Base-by-base conservation (phyloP, 2,888 invertebrate species). In the Lycaena phlaeas region DNA sequence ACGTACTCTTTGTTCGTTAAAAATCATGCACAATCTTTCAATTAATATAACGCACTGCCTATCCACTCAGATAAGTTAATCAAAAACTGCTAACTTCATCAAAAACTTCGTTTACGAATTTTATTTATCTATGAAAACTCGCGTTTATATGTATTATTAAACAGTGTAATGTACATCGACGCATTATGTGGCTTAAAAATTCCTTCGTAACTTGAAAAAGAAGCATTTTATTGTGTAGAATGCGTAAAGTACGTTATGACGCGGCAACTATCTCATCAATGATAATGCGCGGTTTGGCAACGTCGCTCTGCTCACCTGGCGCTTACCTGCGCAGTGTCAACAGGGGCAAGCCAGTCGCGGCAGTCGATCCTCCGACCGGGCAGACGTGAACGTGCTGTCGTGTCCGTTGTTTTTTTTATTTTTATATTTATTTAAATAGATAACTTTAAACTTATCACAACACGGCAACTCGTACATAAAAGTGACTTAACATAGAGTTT, bases 281-380 rank as follows among this genome's bases (percentile, higher is more conserved):
- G 81, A 79, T 84, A 81, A 71, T 77, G 70, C 61, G 59, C 76
- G 78, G 78, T 78, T 68, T 78, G 84, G 82, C 82, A 84, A 84
- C 82, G 78, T 70, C 79, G 82, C 82, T 47, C 67, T 66, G 67
- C 75, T 76, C 76, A 78, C 79, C 79, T 81, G 79, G 79, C 77
- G 69, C 68, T 57, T 79, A 78, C 81, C 79, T 81, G 81, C 78
- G 79, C 79, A 78, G 61, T 78, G 79, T 64, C 81, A 79, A 76
- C 72, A 70, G 77, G 77, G 79, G 70, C 68, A 54, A 59, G 54
- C 61, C 52, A 46, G 57, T 39, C 30, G 39, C 57, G 69, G 57
- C 72, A 79, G 79, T 81, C 76, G 75, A 70, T 67, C 68, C 69
- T 54, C 58, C 68, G 70, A 71, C 61, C 67, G 62, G 66, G 67